A percentile compares a stretch with the other conserved stretches of the same genome.
These are phyloP conservation scores for Odontamblyopus rebecca DNA, from an alignment of 2,797 vertebrate genomes.

Conservation along the genomic window DNA sequence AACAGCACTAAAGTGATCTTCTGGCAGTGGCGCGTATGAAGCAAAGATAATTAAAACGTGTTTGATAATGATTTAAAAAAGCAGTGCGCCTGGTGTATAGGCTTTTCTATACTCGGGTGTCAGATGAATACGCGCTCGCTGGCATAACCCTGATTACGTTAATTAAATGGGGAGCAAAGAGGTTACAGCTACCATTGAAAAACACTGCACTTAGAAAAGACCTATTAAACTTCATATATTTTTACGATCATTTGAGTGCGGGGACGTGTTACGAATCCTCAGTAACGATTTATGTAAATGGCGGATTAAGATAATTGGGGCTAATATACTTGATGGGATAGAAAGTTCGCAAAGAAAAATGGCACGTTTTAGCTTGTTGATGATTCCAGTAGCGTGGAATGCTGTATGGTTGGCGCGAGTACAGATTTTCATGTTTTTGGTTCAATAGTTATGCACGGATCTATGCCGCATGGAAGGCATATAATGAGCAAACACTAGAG, in stretches of 20 bases:
- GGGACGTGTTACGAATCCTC: conserved; percentile 54
- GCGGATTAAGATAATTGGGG: conserved; percentile 60
- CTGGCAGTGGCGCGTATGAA: conserved; percentile 30
- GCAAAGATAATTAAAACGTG: conserved; percentile 34
- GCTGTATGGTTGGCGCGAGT: conserved; percentile 30
- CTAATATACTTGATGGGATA: conserved; percentile 63
- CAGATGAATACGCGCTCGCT: conserved; percentile 44
- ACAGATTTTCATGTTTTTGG: conserved; percentile 33
- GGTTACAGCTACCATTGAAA: conserved; percentile 23
- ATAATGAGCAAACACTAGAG: conserved; percentile 37
- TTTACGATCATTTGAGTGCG: conserved; percentile 32
- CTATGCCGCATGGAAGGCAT: conserved; percentile 11
- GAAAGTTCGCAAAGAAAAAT: conserved; percentile 38
- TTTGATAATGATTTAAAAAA: conserved; percentile 41
- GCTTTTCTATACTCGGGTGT: conserved; percentile 30
- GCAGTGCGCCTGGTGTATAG: conserved; percentile 28
- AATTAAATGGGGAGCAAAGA: conserved; percentile 50
- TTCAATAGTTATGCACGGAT: background rate
- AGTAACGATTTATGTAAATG: conserved; percentile 47
- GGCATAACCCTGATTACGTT: conserved; percentile 55
- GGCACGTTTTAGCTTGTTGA: conserved; percentile 45
- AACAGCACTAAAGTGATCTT: conserved; percentile 42
- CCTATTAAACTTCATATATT: conserved; percentile 44
- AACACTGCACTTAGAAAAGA: conserved; percentile 20
- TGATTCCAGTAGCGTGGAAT: conserved; percentile 54